Conservation (phyloP, 2,113 vertebrate species). For the Elachura formosa region DNA sequence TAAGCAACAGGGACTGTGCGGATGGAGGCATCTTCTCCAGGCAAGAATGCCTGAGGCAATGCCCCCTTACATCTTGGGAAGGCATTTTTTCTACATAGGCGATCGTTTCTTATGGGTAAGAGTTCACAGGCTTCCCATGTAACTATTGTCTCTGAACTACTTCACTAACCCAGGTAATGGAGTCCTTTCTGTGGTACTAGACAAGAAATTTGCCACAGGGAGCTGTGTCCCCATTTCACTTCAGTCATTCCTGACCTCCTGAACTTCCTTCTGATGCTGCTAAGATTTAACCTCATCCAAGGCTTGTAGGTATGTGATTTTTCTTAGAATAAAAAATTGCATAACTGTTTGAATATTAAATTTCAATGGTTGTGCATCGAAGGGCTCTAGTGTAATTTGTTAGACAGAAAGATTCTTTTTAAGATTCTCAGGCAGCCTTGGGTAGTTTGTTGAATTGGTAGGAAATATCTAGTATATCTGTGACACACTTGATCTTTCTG, state of each 20-base stretch:
- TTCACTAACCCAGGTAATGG: background rate
- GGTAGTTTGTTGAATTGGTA: background rate
- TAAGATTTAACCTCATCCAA: background rate
- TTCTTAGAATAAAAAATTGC: background rate
- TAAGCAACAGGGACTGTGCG: background rate
- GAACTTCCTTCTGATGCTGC: background rate
- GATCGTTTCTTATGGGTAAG: background rate
- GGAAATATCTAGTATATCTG: background rate
- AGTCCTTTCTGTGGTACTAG: background rate
- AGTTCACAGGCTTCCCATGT: background rate
- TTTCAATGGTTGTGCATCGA: background rate
- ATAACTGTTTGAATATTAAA: background rate
- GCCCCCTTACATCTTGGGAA: background rate
- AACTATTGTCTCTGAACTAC: too few species aligned
- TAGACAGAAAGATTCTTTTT: background rate
- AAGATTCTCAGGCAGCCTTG: background rate
- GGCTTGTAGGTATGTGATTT: background rate
- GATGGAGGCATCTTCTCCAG: background rate
- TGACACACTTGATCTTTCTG: background rate
- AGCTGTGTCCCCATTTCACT: background rate
- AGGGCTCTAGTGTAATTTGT: background rate
- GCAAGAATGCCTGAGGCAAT: background rate
- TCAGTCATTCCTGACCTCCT: background rate
- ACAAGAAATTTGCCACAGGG: background rate
- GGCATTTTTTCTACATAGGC: background rate